Conservation (phyloP, 2,113 vertebrate genomes). For the Mobula birostris region DNA sequence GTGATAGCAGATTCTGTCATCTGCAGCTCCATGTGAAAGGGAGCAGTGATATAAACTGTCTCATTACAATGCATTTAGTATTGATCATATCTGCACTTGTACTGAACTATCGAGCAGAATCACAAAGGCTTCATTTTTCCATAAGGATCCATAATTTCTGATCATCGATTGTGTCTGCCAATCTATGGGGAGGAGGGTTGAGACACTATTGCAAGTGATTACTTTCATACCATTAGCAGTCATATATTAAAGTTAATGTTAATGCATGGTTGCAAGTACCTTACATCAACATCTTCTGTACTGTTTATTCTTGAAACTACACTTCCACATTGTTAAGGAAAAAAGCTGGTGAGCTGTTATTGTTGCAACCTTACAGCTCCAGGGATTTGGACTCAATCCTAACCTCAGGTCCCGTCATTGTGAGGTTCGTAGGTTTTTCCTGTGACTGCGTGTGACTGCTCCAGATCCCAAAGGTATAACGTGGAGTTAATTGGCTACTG, state of each 20-base stretch:
- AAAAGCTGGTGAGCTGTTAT: too few relatives aligned
- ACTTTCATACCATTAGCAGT: not conserved
- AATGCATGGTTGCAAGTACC: not conserved
- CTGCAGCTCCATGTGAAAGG: not conserved
- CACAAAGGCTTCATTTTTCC: not conserved
- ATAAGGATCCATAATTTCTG: not conserved
- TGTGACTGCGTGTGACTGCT: too few relatives aligned
- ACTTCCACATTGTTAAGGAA: too few relatives aligned
- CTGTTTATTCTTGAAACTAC: not conserved
- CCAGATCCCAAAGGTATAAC: too few relatives aligned
- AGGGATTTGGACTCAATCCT: too few relatives aligned
- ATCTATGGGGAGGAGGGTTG: not conserved
- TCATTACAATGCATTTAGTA: not conserved
- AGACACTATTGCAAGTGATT: not conserved
- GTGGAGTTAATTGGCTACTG: too few relatives aligned
- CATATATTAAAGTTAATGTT: not conserved
- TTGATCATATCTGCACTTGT: not conserved
- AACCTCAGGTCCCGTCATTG: too few relatives aligned
- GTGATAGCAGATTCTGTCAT: slow-evolving; percentile 1
- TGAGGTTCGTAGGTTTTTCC: too few relatives aligned
- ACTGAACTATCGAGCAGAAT: not conserved
- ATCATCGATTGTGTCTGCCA: not conserved
- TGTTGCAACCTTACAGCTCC: too few relatives aligned
- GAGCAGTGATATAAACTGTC: not conserved
- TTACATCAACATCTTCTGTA: not conserved